Conservation (phyloP, 1,140 invertebrate genomes). For the fruit fly (Drosophila melanogaster) region DNA sequence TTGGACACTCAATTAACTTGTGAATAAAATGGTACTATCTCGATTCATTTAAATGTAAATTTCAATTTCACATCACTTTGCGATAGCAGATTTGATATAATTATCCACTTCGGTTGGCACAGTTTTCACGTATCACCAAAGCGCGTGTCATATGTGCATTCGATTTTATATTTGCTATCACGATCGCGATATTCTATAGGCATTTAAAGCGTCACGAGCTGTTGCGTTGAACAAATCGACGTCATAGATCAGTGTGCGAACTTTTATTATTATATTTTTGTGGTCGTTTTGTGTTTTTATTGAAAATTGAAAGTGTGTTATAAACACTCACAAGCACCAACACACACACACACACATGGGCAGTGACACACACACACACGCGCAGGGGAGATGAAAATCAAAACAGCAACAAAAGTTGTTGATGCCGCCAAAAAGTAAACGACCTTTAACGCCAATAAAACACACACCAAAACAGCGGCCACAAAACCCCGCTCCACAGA, state of each 20-base stretch:
- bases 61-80: conserved; percentile 25
- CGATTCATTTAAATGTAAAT: background rate
- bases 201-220: conserved; percentile 69
- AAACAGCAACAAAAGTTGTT: conserved; percentile 82
- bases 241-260: conserved; percentile 75
- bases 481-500: conserved; percentile 29
- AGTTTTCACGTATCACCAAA: conserved; percentile 22
- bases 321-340: conserved; percentile 38
- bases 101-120: conserved; percentile 29
- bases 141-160: conserved; percentile 14
- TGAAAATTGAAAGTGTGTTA: conserved; percentile 82
- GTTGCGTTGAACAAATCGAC: conserved; percentile 68
- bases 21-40: conserved; percentile 3
- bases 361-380: conserved; percentile 24
- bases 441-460: conserved; percentile 83
- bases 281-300: conserved; percentile 59
- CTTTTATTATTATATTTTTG: conserved; percentile 43
- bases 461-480: conserved; percentile 49
- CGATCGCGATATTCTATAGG: conserved; percentile 57
- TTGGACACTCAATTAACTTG: conserved; percentile 3
- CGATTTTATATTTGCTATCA: conserved; percentile 53
- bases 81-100: conserved; percentile 2
- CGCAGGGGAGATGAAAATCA: conserved; percentile 71
- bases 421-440: conserved; percentile 83
- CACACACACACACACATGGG: conserved; percentile 18